These are phyloP conservation scores for Melanerpes formicivorus DNA, from an alignment of 2,113 vertebrate species.

Conservation along the genomic window DNA sequence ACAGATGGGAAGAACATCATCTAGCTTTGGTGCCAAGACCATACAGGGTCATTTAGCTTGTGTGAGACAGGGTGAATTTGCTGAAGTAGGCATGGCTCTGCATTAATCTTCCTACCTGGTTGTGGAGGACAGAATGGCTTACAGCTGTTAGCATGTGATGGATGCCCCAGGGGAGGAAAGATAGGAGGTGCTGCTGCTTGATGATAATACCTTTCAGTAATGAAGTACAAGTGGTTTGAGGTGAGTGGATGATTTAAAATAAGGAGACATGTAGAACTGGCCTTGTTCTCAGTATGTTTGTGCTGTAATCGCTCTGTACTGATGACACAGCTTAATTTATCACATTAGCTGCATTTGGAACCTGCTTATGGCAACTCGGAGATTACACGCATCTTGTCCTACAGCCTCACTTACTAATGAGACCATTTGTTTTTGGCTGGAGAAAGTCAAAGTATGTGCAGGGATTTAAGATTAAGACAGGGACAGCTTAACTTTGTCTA, in stretches of 20 bases:
- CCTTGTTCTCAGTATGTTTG: conserved; percentile 16
- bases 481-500: neutral
- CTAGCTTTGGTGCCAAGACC: neutral
- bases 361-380: neutral
- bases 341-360: conserved; percentile 2
- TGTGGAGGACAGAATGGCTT: neutral
- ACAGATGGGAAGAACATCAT: neutral
- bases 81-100: neutral
- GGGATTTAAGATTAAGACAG: neutral
- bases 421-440: conserved; percentile 18
- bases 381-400: neutral
- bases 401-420: conserved; percentile 27
- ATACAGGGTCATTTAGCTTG: neutral
- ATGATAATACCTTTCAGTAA: neutral
- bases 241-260: conserved; percentile 30
- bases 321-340: conserved; percentile 50
- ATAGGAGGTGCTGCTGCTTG: neutral
- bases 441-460: neutral
- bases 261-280: neutral
- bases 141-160: neutral
- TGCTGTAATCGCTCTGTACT: neutral
- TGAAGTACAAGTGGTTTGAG: neutral
- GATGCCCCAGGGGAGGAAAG: neutral
- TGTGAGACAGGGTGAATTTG: neutral
- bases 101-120: neutral